These are phyloP conservation scores for Halcyon senegalensis DNA, from an alignment of 2,113 vertebrate genomes.

Conservation along the genomic window DNA sequence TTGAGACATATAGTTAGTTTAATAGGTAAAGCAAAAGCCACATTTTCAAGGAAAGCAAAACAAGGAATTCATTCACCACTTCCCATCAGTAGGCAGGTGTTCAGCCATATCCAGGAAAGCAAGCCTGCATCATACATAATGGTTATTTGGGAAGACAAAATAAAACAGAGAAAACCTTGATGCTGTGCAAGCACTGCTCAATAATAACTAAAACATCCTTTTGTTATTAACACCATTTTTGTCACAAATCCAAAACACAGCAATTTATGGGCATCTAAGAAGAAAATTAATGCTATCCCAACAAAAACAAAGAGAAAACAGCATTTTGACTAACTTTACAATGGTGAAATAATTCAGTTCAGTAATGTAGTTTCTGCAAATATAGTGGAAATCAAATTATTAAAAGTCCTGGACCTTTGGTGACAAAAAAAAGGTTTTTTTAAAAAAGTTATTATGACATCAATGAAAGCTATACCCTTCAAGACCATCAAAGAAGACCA, in stretches of 20 bases:
- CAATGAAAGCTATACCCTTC: not conserved
- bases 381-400: not conserved
- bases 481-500: not conserved
- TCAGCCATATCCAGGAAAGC: not conserved
- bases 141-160: not conserved
- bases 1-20: not conserved
- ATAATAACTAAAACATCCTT: rapidly evolving
- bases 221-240: not conserved
- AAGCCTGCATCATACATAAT: rapidly evolving
- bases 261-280: not conserved
- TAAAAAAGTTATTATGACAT: not conserved
- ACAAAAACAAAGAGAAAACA: not conserved
- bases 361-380: not conserved
- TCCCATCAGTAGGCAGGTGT: not conserved
- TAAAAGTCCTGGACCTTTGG: not conserved
- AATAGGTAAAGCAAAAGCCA: not conserved
- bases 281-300: not conserved
- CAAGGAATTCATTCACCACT: not conserved
- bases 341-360: not conserved
- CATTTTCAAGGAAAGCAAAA: rapidly evolving
- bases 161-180: too few species aligned
- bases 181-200: not conserved
- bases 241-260: not conserved
- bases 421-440: not conserved
- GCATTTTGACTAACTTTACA: not conserved